Conservation (phyloP, 2,113 vertebrate genomes). For the Paramisgurnus dabryanus region DNA sequence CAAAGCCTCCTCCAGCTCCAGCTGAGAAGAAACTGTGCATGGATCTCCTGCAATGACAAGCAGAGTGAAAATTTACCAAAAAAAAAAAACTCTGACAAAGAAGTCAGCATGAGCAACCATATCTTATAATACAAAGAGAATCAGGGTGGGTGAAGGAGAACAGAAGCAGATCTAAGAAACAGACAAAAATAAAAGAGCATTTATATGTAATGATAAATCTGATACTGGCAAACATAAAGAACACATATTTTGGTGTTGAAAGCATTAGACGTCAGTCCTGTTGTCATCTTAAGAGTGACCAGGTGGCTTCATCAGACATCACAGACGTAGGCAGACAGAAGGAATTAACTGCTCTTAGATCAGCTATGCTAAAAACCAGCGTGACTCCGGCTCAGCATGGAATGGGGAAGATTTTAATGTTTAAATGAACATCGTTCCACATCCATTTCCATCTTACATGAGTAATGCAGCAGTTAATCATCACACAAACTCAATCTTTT, state of each 20-base stretch:
- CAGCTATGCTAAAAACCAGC: conserved; percentile 26
- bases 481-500: conserved; percentile 14
- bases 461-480: conserved; percentile 36
- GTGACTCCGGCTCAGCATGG: conserved; percentile 13
- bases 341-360: conserved; percentile 2
- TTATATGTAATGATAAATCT: not conserved
- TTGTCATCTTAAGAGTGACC: conserved; percentile 15
- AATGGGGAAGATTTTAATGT: conserved; percentile 25
- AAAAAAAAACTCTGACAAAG: conserved; percentile 4
- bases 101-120: conserved; percentile 29
- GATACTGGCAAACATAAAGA: not conserved
- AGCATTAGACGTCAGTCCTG: conserved; percentile 9
- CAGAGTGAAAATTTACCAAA: conserved; percentile 14
- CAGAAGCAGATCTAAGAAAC: not conserved
- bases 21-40: conserved; percentile 96
- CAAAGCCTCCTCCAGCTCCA: conserved; percentile 97
- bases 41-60: conserved; percentile 84
- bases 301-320: not conserved
- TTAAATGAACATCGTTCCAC: conserved; percentile 8
- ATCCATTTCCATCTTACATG: conserved; percentile 23
- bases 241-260: not conserved
- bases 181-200: not conserved
- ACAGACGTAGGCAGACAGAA: conserved; percentile 2
- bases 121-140: not conserved
- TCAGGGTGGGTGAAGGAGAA: not conserved